These are phyloP conservation scores for Agrotis ipsilon DNA, from an alignment of 2,888 invertebrate genomes.

Conservation along the genomic window DNA sequence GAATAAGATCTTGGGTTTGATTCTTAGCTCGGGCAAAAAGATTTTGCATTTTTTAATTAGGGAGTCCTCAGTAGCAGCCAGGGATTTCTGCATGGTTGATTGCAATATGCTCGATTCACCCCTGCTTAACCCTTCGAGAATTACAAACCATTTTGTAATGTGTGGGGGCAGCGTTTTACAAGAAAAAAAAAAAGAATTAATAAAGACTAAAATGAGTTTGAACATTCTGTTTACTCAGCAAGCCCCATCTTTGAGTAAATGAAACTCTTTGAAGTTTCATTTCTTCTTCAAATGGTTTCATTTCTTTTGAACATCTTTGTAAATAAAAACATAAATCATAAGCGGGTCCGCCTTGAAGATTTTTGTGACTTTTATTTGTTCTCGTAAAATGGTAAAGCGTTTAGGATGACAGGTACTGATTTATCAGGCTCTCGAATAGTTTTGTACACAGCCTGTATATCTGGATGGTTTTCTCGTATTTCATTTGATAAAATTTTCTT, in stretches of 20 bases:
- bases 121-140: too few relatives aligned
- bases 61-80: too few relatives aligned
- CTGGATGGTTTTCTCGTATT: not conserved
- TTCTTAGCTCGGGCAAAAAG: too few relatives aligned
- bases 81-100: too few relatives aligned
- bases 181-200: too few relatives aligned
- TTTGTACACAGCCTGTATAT: constrained; percentile 10
- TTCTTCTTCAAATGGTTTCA: constrained; percentile 24
- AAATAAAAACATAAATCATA: constrained; percentile 50
- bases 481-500: constrained; percentile 3
- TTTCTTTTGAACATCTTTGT: constrained; percentile 36
- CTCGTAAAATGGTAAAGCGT: constrained; percentile 39
- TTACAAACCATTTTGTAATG: too few relatives aligned
- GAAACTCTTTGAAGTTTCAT: constrained; percentile 42
- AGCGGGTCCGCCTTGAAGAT: constrained; percentile 31
- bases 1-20: too few relatives aligned
- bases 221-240: constrained; percentile 27
- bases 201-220: constrained; percentile 15
- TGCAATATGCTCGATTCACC: too few relatives aligned
- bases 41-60: too few relatives aligned
- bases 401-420: constrained; percentile 39
- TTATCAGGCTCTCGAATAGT: constrained; percentile 27
- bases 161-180: too few relatives aligned
- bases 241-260: constrained; percentile 19
- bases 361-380: constrained; percentile 55